Evolutionary conservation across 2,797 vertebrate genomes (phyloP).

Genomic region (Anguilla marmorata): DNA sequence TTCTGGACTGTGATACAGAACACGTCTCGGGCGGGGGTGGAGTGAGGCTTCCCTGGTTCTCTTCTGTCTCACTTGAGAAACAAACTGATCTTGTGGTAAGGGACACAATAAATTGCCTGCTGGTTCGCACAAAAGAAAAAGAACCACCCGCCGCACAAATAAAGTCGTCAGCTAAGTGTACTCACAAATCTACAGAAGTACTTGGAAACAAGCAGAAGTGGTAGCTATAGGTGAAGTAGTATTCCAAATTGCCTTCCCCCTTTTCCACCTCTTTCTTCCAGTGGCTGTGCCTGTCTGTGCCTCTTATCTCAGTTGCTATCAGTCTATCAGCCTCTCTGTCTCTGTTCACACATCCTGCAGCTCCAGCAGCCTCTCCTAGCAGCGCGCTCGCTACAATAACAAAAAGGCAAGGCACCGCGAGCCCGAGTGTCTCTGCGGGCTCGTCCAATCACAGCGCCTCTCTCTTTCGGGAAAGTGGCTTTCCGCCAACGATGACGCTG

Average conservation of each 20-base stretch:
- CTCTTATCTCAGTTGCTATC: slow-evolving; percentile 42
- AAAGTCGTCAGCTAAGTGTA: slow-evolving; percentile 25
- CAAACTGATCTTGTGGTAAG: slow-evolving; percentile 13
- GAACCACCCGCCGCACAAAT: slow-evolving; percentile 1
- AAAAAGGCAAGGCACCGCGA: slow-evolving; percentile 70
- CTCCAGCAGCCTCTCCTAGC: slow-evolving; percentile 53
- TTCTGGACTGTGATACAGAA: neutral
- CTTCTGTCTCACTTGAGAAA: slow-evolving; percentile 17
- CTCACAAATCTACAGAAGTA: slow-evolving; percentile 68
- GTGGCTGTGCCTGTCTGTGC: slow-evolving; percentile 31
- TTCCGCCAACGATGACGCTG: slow-evolving; percentile 53
- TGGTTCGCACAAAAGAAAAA: neutral
- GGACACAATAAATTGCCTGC: slow-evolving; percentile 9
- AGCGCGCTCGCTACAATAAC: slow-evolving; percentile 68
- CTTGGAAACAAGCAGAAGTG: slow-evolving; percentile 44
- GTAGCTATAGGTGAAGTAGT: slow-evolving; percentile 39
- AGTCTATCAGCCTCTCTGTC: slow-evolving; percentile 55
- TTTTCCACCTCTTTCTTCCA: slow-evolving; percentile 21
- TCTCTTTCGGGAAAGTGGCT: slow-evolving; percentile 33
- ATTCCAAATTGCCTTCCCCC: slow-evolving; percentile 36
- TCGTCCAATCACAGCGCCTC: slow-evolving; percentile 60
- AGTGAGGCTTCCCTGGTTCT: slow-evolving; percentile 12
- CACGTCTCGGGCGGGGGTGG: neutral
- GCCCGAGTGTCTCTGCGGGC: slow-evolving; percentile 62
- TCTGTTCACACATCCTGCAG: slow-evolving; percentile 60